These are phyloP conservation scores for Aleiodes sp. DNA, from an alignment of 1,140 invertebrate species.

Conservation along the genomic window DNA sequence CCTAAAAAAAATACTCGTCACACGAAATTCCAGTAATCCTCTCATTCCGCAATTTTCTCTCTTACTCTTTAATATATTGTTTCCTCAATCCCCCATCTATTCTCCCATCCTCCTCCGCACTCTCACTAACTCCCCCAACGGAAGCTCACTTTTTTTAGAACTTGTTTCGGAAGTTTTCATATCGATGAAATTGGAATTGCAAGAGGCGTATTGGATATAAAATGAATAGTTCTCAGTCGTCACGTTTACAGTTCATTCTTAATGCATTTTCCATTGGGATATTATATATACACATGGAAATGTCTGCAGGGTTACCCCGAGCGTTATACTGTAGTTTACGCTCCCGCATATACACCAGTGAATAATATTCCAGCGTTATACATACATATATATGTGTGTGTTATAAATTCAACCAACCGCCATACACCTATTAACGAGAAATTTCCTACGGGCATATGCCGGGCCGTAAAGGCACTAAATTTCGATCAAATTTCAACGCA, in stretches of 20 bases:
- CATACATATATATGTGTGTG: neutral
- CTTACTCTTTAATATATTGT: no score
- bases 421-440: slow-evolving; percentile 29
- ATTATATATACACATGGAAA: neutral
- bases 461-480: slow-evolving; percentile 29
- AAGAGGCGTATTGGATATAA: neutral
- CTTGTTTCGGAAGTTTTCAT: no score
- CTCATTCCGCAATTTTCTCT: no score
- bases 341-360: neutral
- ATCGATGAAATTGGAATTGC: neutral
- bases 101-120: no score
- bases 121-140: no score
- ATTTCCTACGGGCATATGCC: slow-evolving; percentile 18
- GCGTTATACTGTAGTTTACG: neutral
- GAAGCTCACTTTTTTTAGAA: no score
- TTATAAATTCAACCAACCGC: slow-evolving; percentile 10
- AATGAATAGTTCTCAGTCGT: neutral
- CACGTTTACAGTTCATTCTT: neutral
- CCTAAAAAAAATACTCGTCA: no score
- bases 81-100: no score
- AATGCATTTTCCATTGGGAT: slow-evolving; percentile 14
- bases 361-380: neutral
- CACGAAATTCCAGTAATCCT: no score
- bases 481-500: slow-evolving; percentile 41
- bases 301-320: neutral